phyloP scores from a whole-genome alignment of 2,888 invertebrate species.

The Pemphredon lugubris region DNA sequence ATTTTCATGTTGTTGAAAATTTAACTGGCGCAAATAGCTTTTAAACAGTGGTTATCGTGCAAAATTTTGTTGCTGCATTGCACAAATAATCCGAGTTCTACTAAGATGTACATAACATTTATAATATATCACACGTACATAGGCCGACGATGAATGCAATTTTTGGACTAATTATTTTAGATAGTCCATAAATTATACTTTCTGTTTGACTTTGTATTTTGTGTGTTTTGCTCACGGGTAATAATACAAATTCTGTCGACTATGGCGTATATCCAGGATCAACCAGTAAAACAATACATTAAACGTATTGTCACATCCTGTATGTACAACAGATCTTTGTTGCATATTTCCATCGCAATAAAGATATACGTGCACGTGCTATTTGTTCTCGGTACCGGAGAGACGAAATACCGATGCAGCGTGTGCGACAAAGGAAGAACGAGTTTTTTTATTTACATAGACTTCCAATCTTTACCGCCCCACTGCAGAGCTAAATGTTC shows the following conservation, averaged over 20 bases:
- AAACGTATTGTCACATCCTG: neutral
- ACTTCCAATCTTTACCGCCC: slow-evolving; percentile 15
- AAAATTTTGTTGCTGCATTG: too few species aligned
- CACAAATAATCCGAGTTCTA: slow-evolving; percentile 20
- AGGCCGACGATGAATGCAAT: slow-evolving; percentile 12
- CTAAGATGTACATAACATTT: slow-evolving; percentile 48
- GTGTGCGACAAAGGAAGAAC: neutral
- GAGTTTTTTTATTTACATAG: neutral
- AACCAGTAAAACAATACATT: neutral
- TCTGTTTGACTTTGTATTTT: slow-evolving; percentile 5
- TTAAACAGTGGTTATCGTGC: too few species aligned
- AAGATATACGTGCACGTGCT: neutral
- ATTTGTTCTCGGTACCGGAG: neutral
- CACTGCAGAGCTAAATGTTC: slow-evolving; percentile 19
- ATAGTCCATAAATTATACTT: neutral
- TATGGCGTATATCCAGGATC: neutral
- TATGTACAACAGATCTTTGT: neutral
- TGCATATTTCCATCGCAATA: slow-evolving; percentile 2
- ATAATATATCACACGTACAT: slow-evolving; percentile 36
- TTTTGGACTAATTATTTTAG: slow-evolving; percentile 17
- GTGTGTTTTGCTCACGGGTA: slow-evolving; percentile 5
- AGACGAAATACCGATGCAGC: neutral
- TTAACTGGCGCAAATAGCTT: too few species aligned
- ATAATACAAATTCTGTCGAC: neutral
- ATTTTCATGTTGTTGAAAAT: too few species aligned